phyloP scores from a whole-genome alignment of 2,888 invertebrate genomes.

The Leucoma salicis region DNA sequence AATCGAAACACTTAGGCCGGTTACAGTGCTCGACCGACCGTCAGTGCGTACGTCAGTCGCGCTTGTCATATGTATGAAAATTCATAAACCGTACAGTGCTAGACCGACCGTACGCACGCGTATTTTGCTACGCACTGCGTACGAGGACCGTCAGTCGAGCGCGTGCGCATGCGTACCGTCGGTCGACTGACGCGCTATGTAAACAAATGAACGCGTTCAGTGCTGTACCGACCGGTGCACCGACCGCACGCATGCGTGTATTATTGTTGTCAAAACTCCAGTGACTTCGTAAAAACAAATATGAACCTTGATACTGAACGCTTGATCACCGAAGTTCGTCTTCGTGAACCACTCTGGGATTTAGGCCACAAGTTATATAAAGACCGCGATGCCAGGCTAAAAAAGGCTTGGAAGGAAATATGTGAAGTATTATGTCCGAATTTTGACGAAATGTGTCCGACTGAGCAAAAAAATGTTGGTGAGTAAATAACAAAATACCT shows the following conservation, averaged over 20 bases:
- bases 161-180: too few species aligned
- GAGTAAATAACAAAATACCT: too few species aligned
- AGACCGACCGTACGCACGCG: too few species aligned
- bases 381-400: background rate
- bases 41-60: too few species aligned
- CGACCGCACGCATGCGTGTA: background rate
- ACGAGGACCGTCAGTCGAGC: too few species aligned
- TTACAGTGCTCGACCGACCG: too few species aligned
- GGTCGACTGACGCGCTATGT: too few species aligned
- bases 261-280: background rate
- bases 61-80: too few species aligned
- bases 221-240: background rate
- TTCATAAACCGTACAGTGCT: too few species aligned
- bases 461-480: background rate
- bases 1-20: too few species aligned
- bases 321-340: background rate
- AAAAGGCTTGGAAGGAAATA: background rate
- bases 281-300: too few species aligned
- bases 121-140: too few species aligned
- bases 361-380: background rate
- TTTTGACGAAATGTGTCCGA: background rate
- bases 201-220: background rate
- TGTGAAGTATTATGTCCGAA: background rate
- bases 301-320: background rate
- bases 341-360: background rate